Conservation (phyloP, 2,113 vertebrate species). For the Ploceus nigricollis region DNA sequence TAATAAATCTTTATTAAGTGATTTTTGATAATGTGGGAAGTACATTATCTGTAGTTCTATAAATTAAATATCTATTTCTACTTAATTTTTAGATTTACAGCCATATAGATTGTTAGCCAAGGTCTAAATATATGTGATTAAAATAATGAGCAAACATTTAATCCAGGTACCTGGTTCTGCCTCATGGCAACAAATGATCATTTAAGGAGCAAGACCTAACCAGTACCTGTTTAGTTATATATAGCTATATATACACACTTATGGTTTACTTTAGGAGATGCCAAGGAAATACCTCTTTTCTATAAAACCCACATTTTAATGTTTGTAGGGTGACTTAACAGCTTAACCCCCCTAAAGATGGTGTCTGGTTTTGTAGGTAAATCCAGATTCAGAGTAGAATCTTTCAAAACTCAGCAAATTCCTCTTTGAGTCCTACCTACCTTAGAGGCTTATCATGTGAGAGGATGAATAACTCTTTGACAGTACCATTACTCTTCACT, state of each 20-base stretch:
- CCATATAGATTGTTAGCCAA: background rate
- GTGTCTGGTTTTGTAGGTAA: background rate
- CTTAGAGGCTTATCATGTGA: background rate
- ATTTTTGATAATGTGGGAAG: background rate
- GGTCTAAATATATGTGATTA: background rate
- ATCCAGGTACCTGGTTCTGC: background rate
- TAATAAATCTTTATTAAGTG: background rate
- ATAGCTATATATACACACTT: background rate
- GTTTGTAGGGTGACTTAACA: background rate
- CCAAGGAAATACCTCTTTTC: background rate
- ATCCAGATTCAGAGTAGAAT: background rate
- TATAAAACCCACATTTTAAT: background rate
- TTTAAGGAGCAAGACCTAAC: background rate
- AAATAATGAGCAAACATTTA: background rate
- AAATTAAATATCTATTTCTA: background rate
- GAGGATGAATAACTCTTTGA: background rate
- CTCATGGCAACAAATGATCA: background rate
- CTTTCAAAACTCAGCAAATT: background rate
- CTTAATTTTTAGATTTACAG: background rate
- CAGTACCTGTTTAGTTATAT: background rate
- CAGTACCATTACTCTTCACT: background rate
- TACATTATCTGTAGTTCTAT: background rate
- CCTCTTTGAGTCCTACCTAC: background rate
- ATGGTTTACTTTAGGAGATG: background rate
- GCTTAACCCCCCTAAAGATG: background rate